These are phyloP conservation scores for Dryobotodes eremita DNA, from an alignment of 2,888 invertebrate species.

Conservation along the genomic window DNA sequence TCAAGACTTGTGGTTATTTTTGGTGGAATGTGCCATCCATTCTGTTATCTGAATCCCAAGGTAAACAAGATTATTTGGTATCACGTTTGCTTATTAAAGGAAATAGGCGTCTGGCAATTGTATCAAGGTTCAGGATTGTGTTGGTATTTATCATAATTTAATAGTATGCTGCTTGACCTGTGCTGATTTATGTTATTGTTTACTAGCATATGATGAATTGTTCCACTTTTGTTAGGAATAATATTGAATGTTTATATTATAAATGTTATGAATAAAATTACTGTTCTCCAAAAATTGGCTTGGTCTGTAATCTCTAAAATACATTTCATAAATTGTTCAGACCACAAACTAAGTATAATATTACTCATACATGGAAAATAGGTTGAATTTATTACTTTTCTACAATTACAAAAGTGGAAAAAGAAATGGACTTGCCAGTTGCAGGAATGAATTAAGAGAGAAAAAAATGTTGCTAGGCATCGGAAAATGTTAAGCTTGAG, in stretches of 20 bases:
- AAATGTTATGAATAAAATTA: not conserved
- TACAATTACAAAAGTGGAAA: too few relatives aligned
- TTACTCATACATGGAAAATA: too few relatives aligned
- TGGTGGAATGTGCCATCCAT: constrained; percentile 83
- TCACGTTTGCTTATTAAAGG: constrained; percentile 58
- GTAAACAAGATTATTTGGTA: constrained; percentile 75
- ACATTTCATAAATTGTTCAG: not conserved
- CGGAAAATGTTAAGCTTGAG: too few relatives aligned
- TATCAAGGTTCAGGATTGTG: constrained; percentile 58
- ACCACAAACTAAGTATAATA: not conserved
- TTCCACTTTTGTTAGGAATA: constrained; percentile 14
- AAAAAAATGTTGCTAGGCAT: too few relatives aligned
- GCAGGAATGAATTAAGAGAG: too few relatives aligned
- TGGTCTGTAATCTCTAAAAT: not conserved
- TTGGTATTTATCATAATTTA: constrained; percentile 39
- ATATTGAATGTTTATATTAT: not conserved
- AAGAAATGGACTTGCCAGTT: too few relatives aligned
- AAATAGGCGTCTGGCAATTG: constrained; percentile 55
- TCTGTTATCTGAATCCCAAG: constrained; percentile 83
- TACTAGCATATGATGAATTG: constrained; percentile 42
- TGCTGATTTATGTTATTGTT: constrained; percentile 65
- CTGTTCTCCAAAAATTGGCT: not conserved
- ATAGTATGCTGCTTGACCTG: constrained; percentile 49
- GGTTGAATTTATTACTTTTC: too few relatives aligned
- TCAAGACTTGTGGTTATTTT: constrained; percentile 47